Evolutionary conservation across 2,113 vertebrate species (phyloP), one percentile per base, ranked within the genome.

Genomic region (Leucosticte australis): DNA sequence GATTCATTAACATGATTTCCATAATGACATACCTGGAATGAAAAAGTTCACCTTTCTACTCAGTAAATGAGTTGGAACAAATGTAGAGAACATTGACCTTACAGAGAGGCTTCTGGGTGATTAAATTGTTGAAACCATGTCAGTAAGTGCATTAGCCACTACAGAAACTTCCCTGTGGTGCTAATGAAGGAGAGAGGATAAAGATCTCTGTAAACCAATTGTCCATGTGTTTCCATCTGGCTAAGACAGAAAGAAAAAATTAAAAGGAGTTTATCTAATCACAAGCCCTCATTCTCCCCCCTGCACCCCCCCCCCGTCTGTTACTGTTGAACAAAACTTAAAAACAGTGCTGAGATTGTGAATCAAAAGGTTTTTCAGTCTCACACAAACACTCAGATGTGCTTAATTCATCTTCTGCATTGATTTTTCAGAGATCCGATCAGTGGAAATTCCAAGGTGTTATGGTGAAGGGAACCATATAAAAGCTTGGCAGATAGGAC

Each of bases 41-140:
- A 90, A 96, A 93, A 94, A 96, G 90, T 94, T 96, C 88, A 96
- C 95, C 92, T 95, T 96, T 95, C 92, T 86, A 89, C 86, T 93
- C 88, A 78, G 88, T 92, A 97, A 97, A 97, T 93, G 94, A 95
- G 90, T 95, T 95, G 94, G 95, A 97, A 97, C 94, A 95, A 95
- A 97, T 94, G 93, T 75, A 68, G 86, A 89, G 94, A 97, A 90
- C 94, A 95, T 93, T 96, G 95, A 96, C 93, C 94, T 94, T 96
- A 95, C 88, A 93, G 80, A 94, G 83, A 96, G 73, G 80, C 83
- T 95, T 93, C 76, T 92, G 65, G 83, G 90, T 95, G 93, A 96
- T 95, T 97, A 96, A 94, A 94, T 93, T 95, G 92, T 96, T 96
- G 93, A 96, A 96, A 96, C 88, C 94, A 90, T 96, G 95, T 93